A percentile compares a stretch with the other conserved stretches of the same genome.
These are phyloP conservation scores for Zaprionus inermis DNA, from an alignment of 1,140 invertebrate genomes.

Conservation along the genomic window DNA sequence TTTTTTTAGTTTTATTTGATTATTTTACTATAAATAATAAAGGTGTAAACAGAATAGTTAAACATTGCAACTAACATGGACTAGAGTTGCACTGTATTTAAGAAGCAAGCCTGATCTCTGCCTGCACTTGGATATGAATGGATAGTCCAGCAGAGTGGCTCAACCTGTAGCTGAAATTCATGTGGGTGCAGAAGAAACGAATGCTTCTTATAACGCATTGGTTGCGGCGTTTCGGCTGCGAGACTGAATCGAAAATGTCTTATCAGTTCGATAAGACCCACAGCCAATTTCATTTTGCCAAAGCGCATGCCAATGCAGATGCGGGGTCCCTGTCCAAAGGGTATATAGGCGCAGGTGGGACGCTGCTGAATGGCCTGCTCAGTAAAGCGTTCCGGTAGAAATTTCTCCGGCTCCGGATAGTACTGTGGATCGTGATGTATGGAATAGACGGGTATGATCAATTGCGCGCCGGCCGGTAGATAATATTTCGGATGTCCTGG, in stretches of 20 bases:
- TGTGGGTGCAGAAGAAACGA: slow-evolving; percentile 85
- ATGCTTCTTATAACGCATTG: slow-evolving; percentile 64
- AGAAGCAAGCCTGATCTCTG: not conserved
- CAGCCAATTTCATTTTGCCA: slow-evolving; percentile 60
- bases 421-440: slow-evolving; percentile 86
- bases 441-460: slow-evolving; percentile 55
- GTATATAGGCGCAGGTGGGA: slow-evolving; percentile 87
- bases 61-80: not conserved
- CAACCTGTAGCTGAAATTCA: slow-evolving; percentile 85
- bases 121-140: not conserved
- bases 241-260: slow-evolving; percentile 73
- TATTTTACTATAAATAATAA: not conserved
- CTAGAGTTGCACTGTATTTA: not conserved
- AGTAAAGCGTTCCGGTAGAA: slow-evolving; percentile 87
- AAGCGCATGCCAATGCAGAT: slow-evolving; percentile 86
- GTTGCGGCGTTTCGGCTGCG: slow-evolving; percentile 20
- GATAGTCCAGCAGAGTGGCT: slow-evolving; percentile 19
- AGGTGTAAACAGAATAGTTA: not conserved
- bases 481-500: slow-evolving; percentile 83
- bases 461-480: slow-evolving; percentile 61
- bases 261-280: slow-evolving; percentile 54
- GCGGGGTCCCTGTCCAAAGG: slow-evolving; percentile 89
- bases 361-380: slow-evolving; percentile 85
- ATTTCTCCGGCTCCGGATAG: slow-evolving; percentile 86
- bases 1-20: not conserved